Percentiles rank a stretch among this genome's conserved stretches.
Conservation (phyloP, 2,797 vertebrate species). For the Chaenodraco wilsoni region DNA sequence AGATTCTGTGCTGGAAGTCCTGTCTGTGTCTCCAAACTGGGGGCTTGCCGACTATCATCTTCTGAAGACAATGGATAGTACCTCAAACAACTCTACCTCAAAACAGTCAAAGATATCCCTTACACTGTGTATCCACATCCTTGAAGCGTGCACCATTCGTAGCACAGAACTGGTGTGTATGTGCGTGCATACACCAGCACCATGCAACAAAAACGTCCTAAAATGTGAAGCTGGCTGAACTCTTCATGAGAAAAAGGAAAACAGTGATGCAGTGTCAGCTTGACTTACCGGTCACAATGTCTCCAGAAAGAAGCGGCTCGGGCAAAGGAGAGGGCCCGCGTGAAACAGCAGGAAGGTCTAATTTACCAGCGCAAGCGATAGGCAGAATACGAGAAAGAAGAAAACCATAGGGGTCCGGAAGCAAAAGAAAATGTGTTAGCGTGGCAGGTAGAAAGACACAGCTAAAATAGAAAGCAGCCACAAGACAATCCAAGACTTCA, state of each 20-base stretch:
- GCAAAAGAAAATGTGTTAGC: slow-evolving; percentile 79
- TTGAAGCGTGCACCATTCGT: slow-evolving; percentile 52
- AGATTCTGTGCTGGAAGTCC: no score
- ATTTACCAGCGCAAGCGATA: slow-evolving; percentile 79
- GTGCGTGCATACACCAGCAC: slow-evolving; percentile 40
- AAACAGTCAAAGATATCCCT: no score
- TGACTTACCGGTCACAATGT: slow-evolving; percentile 92
- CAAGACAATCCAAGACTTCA: slow-evolving; percentile 56
- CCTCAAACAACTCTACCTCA: no score
- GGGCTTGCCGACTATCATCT: no score
- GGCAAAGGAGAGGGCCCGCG: slow-evolving; percentile 95
- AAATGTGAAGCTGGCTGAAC: slow-evolving; percentile 47
- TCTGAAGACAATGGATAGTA: no score
- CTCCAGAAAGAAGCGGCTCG: slow-evolving; percentile 89
- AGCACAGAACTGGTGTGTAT: slow-evolving; percentile 44
- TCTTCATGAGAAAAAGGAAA: slow-evolving; percentile 75
- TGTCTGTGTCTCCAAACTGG: no score
- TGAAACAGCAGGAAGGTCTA: slow-evolving; percentile 93
- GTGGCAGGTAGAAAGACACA: slow-evolving; percentile 52
- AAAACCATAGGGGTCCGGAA: slow-evolving; percentile 77
- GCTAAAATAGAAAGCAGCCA: slow-evolving; percentile 71
- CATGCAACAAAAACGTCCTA: slow-evolving; percentile 30
- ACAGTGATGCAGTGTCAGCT: slow-evolving; percentile 69
- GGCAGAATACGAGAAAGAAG: slow-evolving; percentile 84
- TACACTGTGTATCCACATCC: slow-evolving; percentile 59